Evolutionary conservation across 1,140 invertebrate genomes (phyloP), one percentile per base, ranked within the genome.

Genomic region (Aphaenogaster rudis): DNA sequence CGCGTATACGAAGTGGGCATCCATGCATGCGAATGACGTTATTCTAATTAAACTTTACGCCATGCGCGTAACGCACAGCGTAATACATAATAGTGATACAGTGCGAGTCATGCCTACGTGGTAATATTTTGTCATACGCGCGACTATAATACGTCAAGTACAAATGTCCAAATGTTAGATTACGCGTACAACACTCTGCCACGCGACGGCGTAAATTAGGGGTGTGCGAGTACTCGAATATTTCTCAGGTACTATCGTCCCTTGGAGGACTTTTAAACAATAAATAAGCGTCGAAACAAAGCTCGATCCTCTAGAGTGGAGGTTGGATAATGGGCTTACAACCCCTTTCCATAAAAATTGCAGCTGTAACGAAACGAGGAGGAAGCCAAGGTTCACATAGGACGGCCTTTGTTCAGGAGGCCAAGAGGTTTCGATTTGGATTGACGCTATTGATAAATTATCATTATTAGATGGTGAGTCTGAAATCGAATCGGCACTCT

Each of bases 71-170:
- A 59, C 15, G 2, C n/a, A 39, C 13, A 86, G 36, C 11, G 52
- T 59, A 52, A 9, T 36, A 11, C 52, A 86, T 21, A 71, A 45
- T 64, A 52, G 71, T 81, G 36, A 66, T 79, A 87, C 76, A 88
- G 76, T 88, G 90, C 84, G 84, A 90, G 89, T 87, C 85, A 91
- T 54, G 87, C 82, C 88, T 88, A 59, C 21, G 57, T 91, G 78
- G 66, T 72, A 86, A 90, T 93, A 93, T 93, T 93, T 93, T 93
- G 88, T 93, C 89, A 93, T 93, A 93, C 87, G 76, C 67, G 81
- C 82, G 86, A 91, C 82, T 92, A 87, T 74, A 91, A 91, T 90
- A 90, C 64, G 88, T 91, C 88, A 92, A 93, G 93, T 93, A 93
- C 92, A 93, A 93, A 93, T 93, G 78, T 93, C 88, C 87, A 91